Evolutionary conservation across 1,140 invertebrate genomes (phyloP), one percentile per base, ranked within the genome.

Genomic region (Littorina saxatilis): DNA sequence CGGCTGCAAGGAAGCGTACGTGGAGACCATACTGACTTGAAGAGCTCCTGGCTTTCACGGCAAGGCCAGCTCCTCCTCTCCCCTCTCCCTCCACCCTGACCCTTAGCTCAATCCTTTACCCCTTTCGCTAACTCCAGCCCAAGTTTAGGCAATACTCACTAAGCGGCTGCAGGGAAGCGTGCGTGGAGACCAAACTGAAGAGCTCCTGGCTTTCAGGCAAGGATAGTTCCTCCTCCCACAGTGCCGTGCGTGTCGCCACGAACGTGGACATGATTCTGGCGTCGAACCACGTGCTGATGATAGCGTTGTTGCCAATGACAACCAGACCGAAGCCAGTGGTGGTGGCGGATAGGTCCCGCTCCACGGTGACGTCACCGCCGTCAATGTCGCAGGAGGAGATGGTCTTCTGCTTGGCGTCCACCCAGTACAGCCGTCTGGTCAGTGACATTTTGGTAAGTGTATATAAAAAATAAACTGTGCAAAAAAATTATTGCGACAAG

Each of bases 351-450:
- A 86, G 58, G 74, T 86, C 76, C 3, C 85, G 76, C 70, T 88
- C 84, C 35, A 82, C 79, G 7, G 73, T 86, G 50, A 87, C 72
- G 20, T 84, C 84, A n/a, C 85, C 82, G 17, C 87, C 87, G 58
- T 86, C 83, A 11, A 86, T 63, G n/a, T 86, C 83, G 79, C 87
- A 86, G 35, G 88, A 89, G 52, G 85, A 83, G 47, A 89, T 83
- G 17, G 73, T 66, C 70, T 86, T 73, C 17, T 82, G 82, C 68
- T 80, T 84, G 13, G 81, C 81, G 61, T 89, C 88, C 32, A 88
- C 87, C 88, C 88, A 89, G 80, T 86, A 88, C 13, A 89, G 73
- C 17, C 81, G 47, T 50, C 88, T 89, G 78, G 5, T n/a, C n/a
- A n/a, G n/a, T n/a, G n/a, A n/a, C n/a, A n/a, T n/a, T n/a, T n/a